phyloP scores from a whole-genome alignment of 2,888 invertebrate genomes.

The Diarsia mendica region DNA sequence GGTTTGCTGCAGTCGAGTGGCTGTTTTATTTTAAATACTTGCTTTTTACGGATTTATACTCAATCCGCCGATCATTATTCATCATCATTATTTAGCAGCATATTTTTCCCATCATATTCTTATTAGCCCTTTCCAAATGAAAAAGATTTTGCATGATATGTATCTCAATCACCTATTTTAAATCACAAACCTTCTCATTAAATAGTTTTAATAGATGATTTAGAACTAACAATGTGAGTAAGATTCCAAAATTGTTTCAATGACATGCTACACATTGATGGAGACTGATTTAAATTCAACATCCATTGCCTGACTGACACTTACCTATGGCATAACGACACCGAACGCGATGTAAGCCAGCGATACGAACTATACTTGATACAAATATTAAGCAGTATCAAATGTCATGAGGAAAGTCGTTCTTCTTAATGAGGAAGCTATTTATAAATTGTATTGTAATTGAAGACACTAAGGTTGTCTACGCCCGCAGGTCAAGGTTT shows the following conservation, averaged over 20 bases:
- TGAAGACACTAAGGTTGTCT: conserved; percentile 62
- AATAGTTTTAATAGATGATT: conserved; percentile 18
- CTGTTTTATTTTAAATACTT: background rate
- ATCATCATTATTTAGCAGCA: background rate
- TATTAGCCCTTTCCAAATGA: background rate
- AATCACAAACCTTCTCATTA: conserved; percentile 1
- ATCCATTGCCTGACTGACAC: conserved; percentile 66
- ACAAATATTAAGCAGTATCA: conserved; percentile 69
- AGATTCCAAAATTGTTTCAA: conserved; percentile 56
- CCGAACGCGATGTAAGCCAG: conserved; percentile 51
- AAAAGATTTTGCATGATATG: background rate
- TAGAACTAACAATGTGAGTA: conserved; percentile 19
- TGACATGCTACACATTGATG: conserved; percentile 60
- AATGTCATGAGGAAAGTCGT: conserved; percentile 68
- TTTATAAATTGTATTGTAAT: conserved; percentile 74
- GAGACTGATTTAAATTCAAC: conserved; percentile 72
- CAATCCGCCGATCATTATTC: too few relatives aligned
- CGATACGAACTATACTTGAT: conserved; percentile 53
- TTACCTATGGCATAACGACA: conserved; percentile 66
- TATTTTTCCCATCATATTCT: background rate
- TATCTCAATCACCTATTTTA: background rate
- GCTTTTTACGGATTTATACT: background rate
- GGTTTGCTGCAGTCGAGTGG: background rate
- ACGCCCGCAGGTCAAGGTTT: conserved; percentile 60
- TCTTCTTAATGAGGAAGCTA: conserved; percentile 71